phyloP scores from a whole-genome alignment of 2,888 invertebrate species.

The Adineta ricciae region DNA sequence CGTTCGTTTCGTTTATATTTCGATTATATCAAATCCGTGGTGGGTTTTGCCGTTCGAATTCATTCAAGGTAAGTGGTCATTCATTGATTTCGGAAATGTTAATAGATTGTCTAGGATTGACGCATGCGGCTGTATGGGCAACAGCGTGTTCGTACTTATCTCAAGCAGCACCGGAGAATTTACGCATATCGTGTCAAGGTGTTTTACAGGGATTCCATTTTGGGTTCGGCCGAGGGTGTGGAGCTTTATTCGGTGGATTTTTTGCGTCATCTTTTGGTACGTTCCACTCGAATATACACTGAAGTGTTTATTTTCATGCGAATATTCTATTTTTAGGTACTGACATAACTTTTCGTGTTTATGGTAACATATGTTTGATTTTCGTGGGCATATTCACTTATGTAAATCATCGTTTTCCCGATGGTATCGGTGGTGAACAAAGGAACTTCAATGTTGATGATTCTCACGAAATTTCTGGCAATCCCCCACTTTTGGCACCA shows the following conservation, averaged over 20 bases:
- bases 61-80: constrained; percentile 67
- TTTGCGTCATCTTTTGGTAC: constrained; percentile 60
- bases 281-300: no score
- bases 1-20: constrained; percentile 84
- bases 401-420: not conserved
- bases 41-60: constrained; percentile 97
- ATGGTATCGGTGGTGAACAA: not conserved
- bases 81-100: no score
- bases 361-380: not conserved
- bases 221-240: constrained; percentile 88
- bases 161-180: constrained; percentile 73
- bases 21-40: constrained; percentile 86
- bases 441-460: not conserved
- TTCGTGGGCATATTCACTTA: not conserved
- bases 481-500: not conserved
- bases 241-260: constrained; percentile 77
- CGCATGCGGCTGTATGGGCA: constrained; percentile 96
- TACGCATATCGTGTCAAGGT: constrained; percentile 82
- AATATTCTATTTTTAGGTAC: not conserved
- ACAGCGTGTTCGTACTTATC: constrained; percentile 95
- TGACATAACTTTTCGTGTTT: constrained; percentile 12
- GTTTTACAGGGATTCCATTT: constrained; percentile 88
- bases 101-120: constrained; percentile 61
- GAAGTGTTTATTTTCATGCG: not conserved
- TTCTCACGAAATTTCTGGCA: not conserved